Evolutionary conservation across 2,113 vertebrate species (phyloP).

Genomic region (Cephalopterus ornatus): DNA sequence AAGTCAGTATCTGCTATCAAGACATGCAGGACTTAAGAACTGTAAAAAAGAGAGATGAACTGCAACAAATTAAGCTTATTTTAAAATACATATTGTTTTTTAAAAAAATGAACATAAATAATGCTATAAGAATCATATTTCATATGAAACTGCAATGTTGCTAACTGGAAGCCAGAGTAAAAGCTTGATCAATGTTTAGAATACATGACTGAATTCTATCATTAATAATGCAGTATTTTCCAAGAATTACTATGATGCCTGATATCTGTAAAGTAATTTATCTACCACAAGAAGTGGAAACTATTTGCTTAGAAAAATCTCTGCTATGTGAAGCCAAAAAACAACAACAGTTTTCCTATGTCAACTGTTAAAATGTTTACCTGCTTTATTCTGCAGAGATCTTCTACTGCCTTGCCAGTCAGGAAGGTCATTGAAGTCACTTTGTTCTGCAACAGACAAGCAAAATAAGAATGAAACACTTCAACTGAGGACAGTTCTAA

Average conservation of each 20-base stretch:
- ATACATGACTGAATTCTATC: background rate
- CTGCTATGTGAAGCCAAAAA: background rate
- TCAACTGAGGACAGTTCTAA: background rate
- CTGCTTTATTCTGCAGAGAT: constrained; percentile 98
- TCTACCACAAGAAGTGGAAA: background rate
- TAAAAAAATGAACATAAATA: background rate
- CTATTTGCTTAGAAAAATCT: background rate
- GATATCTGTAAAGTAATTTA: background rate
- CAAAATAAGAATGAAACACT: background rate
- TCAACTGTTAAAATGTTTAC: constrained; percentile 70
- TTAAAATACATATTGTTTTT: background rate
- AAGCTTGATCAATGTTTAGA: background rate
- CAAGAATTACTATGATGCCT: background rate
- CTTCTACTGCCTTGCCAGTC: constrained; percentile 93
- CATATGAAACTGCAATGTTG: background rate
- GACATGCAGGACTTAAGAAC: background rate
- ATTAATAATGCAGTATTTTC: background rate
- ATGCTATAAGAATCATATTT: background rate
- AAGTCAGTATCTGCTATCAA: background rate
- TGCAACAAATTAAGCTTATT: background rate
- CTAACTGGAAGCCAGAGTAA: background rate
- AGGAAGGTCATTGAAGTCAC: constrained; percentile 97
- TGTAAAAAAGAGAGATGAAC: background rate
- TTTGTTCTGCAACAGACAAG: constrained; percentile 86
- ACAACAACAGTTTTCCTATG: background rate